Conservation (phyloP, 2,113 vertebrate genomes). For the Numida meleagris region DNA sequence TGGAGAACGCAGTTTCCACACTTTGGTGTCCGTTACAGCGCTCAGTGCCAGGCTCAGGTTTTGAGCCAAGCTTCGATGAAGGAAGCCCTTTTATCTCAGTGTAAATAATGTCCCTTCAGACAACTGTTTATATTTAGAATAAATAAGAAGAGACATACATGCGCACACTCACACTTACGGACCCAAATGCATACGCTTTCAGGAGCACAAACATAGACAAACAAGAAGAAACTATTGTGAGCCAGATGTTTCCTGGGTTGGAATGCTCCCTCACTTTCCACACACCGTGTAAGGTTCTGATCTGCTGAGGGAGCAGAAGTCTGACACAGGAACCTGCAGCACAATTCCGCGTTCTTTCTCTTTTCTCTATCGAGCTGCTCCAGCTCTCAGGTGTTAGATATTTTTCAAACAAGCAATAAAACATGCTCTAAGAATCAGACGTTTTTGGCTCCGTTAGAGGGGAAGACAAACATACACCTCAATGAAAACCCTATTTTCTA, state of each 20-base stretch:
- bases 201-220: constrained; percentile 32
- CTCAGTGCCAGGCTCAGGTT: not conserved
- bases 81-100: constrained; percentile 16
- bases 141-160: constrained; percentile 45
- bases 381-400: not conserved
- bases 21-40: constrained; percentile 35
- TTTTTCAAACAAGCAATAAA: constrained; percentile 3
- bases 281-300: constrained; percentile 25
- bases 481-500: constrained; percentile 1
- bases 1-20: constrained; percentile 29
- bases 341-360: not conserved
- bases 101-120: constrained; percentile 50
- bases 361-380: not conserved
- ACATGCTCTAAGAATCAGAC: not conserved
- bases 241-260: constrained; percentile 50
- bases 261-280: constrained; percentile 53
- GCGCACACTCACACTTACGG: not conserved
- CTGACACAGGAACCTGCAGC: not conserved
- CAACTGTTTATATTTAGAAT: constrained; percentile 53
- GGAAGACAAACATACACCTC: not conserved
- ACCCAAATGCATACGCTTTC: not conserved
- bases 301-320: constrained; percentile 29
- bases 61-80: constrained; percentile 30
- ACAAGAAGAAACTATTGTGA: constrained; percentile 9
- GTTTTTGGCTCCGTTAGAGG: not conserved